Evolutionary conservation across 2,113 vertebrate species (phyloP), one percentile per base, ranked within the genome.

Genomic region (Patagioenas fasciata): DNA sequence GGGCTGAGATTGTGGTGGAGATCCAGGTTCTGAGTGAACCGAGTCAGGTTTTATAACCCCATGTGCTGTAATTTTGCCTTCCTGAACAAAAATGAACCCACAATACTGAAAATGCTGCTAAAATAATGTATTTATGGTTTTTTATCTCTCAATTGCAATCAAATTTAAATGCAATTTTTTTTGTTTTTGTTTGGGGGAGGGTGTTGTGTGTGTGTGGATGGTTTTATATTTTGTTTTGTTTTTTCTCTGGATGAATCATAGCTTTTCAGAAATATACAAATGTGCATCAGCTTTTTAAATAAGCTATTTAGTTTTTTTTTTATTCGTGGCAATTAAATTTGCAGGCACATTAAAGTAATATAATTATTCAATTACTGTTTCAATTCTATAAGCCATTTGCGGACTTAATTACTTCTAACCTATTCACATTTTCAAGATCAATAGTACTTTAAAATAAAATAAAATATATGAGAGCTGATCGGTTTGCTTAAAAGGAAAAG

Each of bases 351-450:
- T 94, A 94, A 95, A 92, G 75, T 93, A 96, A 96, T 97, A 40
- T 69, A 90, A 94, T 96, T 94, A 96, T 94, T 95, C 87, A 96
- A 65, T 96, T 97, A 94, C 79, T 72, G 18, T 91, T 96, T 88
- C 85, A 91, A 53, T 89, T 94, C 89, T 88, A 11, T 95, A 96
- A 91, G 24, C 89, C 65, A 88, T 95, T 96, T 96, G 26, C 53
- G 72, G 74, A 75, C 93, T 89, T 97, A 96, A 96, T 96, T 96
- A 93, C 82, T 91, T 94, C 65, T 88, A 83, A 47, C 38, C 67
- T 82, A 70, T 87, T 92, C 95, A 77, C 83, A 73, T 96, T 88
- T 94, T 95, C 67, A 67, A 80, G 74, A 96, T 97, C 95, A 94
- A 94, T 95, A 94, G 54, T 91, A 92, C 79, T 91, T 89, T 83